Evolutionary conservation across 1,140 invertebrate genomes (phyloP).

Genomic region (Mesaphorura yosii): DNA sequence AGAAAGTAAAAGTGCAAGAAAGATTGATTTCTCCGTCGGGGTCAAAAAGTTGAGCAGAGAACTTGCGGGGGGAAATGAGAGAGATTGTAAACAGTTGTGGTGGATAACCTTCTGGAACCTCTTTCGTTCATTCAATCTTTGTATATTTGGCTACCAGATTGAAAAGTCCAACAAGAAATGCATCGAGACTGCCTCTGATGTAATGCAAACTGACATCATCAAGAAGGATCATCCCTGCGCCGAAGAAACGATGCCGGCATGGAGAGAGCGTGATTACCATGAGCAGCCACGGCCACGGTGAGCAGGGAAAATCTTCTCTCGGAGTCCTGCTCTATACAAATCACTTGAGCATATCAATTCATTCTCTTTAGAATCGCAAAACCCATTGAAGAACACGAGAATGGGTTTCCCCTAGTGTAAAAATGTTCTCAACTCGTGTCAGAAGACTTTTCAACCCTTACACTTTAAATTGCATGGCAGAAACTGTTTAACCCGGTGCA

Average conservation of each 20-base stretch:
- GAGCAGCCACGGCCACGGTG: background rate
- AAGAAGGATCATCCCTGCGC: background rate
- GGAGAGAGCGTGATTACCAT: background rate
- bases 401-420: too few species aligned
- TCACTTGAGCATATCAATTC: too few species aligned
- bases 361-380: too few species aligned
- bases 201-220: background rate
- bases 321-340: too few species aligned
- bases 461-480: too few species aligned
- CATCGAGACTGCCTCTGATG: background rate
- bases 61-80: conserved; percentile 8
- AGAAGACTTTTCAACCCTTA: too few species aligned
- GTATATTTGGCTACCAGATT: background rate
- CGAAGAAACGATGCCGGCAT: background rate
- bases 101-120: background rate
- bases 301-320: background rate
- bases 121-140: background rate
- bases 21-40: too few species aligned
- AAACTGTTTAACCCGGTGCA: too few species aligned
- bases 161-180: background rate
- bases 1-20: too few species aligned
- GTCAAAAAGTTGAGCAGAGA: too few species aligned
- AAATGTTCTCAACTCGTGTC: too few species aligned
- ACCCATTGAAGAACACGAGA: too few species aligned
- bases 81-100: background rate